phyloP scores from a whole-genome alignment of 2,113 vertebrate species.

The Natator depressus region DNA sequence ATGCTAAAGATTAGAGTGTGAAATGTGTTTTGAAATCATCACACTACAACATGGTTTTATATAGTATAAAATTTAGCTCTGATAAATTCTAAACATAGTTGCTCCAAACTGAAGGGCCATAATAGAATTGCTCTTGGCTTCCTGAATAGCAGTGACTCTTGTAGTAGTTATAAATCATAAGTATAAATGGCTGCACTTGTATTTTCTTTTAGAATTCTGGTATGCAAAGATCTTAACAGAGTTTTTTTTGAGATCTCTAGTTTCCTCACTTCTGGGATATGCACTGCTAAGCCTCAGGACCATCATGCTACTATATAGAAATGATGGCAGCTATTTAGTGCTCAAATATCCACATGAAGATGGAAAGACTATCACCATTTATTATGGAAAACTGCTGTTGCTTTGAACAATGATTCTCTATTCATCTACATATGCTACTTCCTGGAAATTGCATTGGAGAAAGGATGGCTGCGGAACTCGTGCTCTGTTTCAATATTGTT shows the following conservation, averaged over 20 bases:
- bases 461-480: neutral
- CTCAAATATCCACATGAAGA: neutral
- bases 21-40: constrained; percentile 22
- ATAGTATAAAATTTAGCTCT: neutral
- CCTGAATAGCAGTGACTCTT: neutral
- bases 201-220: neutral
- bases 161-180: neutral
- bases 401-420: constrained; percentile 10
- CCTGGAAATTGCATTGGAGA: neutral
- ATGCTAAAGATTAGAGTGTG: constrained; percentile 15
- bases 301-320: constrained; percentile 9
- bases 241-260: neutral
- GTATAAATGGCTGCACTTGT: neutral
- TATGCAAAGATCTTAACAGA: neutral
- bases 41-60: neutral
- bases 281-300: neutral
- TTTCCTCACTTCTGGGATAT: neutral
- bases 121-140: neutral
- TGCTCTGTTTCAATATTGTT: neutral
- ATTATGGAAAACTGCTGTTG: neutral
- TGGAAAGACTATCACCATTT: constrained; percentile 16
- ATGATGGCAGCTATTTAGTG: neutral
- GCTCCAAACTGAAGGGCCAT: neutral
- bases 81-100: neutral
- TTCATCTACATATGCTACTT: neutral